Conservation (phyloP, 2,888 invertebrate species). For the Scelioninae gen. 1 region DNA sequence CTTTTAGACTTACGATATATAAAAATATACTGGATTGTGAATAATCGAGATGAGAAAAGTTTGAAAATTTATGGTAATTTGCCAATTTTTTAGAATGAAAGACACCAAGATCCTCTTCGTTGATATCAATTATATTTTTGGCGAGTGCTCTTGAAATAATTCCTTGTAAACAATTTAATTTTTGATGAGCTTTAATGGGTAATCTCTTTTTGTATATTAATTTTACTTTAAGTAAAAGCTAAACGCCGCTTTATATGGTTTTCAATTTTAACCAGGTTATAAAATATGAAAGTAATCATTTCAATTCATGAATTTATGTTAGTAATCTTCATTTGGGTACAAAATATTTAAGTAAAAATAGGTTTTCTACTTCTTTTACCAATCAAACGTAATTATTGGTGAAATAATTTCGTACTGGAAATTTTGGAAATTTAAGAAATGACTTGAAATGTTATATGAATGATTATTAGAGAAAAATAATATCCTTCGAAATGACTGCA, state of each 20-base stretch:
- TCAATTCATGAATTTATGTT: too few relatives aligned
- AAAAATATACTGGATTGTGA: constrained; percentile 33
- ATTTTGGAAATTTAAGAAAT: too few relatives aligned
- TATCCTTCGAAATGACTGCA: too few relatives aligned
- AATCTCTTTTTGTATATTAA: constrained; percentile 14
- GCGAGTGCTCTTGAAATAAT: constrained; percentile 18
- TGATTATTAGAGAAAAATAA: too few relatives aligned
- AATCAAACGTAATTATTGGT: too few relatives aligned
- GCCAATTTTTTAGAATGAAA: constrained; percentile 25
- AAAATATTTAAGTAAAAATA: too few relatives aligned
- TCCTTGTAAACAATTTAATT: constrained; percentile 37
- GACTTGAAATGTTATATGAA: too few relatives aligned
- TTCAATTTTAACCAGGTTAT: too few relatives aligned
- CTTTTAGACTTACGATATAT: constrained; percentile 35
- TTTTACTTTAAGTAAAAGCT: not conserved
- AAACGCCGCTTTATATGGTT: not conserved
- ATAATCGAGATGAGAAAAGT: constrained; percentile 35
- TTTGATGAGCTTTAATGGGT: constrained; percentile 24
- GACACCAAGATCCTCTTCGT: constrained; percentile 2
- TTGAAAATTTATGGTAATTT: constrained; percentile 34
- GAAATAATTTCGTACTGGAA: too few relatives aligned
- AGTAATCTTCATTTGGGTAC: too few relatives aligned
- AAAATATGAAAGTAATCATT: too few relatives aligned
- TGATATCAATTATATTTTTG: constrained; percentile 30
- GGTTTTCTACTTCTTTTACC: too few relatives aligned